These are phyloP conservation scores for Drosophila micromelanica DNA, from an alignment of 1,140 invertebrate genomes.

Conservation along the genomic window DNA sequence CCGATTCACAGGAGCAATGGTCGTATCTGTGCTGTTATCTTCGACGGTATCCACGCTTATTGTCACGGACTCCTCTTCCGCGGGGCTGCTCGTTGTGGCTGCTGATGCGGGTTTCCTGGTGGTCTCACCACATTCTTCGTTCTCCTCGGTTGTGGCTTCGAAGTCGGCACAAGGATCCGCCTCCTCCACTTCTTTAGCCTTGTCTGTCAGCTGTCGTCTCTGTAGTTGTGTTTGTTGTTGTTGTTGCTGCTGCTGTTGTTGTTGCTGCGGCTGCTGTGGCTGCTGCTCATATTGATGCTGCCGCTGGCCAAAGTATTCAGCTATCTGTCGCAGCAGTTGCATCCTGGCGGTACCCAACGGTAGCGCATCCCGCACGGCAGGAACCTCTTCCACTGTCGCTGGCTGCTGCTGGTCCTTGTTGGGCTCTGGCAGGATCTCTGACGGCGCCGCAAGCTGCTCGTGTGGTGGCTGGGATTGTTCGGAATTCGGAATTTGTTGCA, in stretches of 20 bases:
- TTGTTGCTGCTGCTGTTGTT: conserved; percentile 4
- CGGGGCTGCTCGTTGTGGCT: background rate
- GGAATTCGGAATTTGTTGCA: background rate
- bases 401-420: background rate
- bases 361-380: conserved; percentile 3
- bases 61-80: background rate
- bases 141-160: background rate
- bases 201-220: background rate
- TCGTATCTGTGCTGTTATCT: background rate
- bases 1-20: too few relatives aligned
- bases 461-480: background rate
- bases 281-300: conserved; percentile 13
- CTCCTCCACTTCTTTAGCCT: background rate
- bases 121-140: conserved; percentile 3
- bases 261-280: conserved; percentile 15
- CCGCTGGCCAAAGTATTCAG: conserved; percentile 27
- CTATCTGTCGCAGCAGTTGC: conserved; percentile 53
- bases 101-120: background rate
- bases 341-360: conserved; percentile 17
- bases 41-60: background rate
- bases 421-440: background rate
- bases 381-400: background rate
- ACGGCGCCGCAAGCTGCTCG: background rate
- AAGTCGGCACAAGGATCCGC: background rate
- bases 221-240: background rate